Percentiles rank a stretch among this genome's conserved stretches.
Conservation (phyloP, 2,113 vertebrate species). For the Bagarius yarrelli region DNA sequence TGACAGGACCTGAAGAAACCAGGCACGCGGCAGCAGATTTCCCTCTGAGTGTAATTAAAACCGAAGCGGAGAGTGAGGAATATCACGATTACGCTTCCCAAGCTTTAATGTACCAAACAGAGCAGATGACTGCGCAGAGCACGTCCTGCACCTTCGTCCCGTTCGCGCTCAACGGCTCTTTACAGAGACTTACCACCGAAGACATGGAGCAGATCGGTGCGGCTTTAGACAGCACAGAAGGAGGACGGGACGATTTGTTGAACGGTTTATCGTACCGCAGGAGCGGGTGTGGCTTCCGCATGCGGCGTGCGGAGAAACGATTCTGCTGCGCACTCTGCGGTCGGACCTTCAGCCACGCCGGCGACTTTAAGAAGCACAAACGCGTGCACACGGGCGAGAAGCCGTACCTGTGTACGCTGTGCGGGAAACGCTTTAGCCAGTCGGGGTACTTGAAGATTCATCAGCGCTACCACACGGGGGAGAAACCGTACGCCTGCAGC, state of each 20-base stretch:
- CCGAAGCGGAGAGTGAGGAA: conserved; percentile 20
- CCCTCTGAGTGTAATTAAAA: conserved; percentile 38
- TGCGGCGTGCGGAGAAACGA: conserved; percentile 48
- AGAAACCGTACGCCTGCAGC: conserved; percentile 71
- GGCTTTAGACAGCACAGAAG: conserved; percentile 38
- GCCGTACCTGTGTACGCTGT: conserved; percentile 68
- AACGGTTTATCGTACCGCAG: conserved; percentile 34
- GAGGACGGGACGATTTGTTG: conserved; percentile 17
- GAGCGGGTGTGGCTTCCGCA: conserved; percentile 35
- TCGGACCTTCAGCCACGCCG: conserved; percentile 66
- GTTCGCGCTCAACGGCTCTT: conserved; percentile 21
- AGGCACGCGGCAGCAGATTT: background rate
- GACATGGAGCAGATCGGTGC: conserved; percentile 48
- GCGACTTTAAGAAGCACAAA: conserved; percentile 71
- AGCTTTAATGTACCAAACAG: background rate
- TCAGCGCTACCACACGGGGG: conserved; percentile 71
- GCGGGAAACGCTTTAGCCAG: conserved; percentile 71
- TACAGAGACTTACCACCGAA: conserved; percentile 49
- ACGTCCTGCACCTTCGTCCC: conserved; percentile 8
- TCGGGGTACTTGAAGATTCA: conserved; percentile 74
- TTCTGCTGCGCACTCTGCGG: conserved; percentile 66
- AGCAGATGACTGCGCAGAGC: background rate
- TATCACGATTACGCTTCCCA: background rate
- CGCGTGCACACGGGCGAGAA: conserved; percentile 73
- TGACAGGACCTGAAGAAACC: background rate